Conservation (phyloP, 2,888 invertebrate genomes). For the Didymodactylos carnosus region DNA sequence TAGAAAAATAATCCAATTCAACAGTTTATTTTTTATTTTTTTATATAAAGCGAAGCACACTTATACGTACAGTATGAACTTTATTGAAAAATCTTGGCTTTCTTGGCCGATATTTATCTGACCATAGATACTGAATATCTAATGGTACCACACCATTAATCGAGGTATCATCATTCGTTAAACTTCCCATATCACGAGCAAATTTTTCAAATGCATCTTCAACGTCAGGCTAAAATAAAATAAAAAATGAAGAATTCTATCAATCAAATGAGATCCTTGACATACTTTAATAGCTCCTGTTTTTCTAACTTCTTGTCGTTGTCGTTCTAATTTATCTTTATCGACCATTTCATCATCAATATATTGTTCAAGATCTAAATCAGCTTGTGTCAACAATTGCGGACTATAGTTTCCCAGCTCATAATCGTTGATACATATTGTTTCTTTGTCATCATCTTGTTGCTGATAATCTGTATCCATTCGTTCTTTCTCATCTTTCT, state of each 20-base stretch:
- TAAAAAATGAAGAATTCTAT: too few relatives aligned
- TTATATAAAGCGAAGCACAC: constrained; percentile 24
- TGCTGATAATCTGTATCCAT: neutral
- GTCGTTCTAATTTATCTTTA: neutral
- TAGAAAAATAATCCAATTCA: too few relatives aligned
- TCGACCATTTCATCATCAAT: neutral
- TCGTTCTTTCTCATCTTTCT: too few relatives aligned
- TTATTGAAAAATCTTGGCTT: constrained; percentile 92
- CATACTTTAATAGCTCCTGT: constrained; percentile 18
- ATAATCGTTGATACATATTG: constrained; percentile 1
- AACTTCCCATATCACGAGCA: neutral
- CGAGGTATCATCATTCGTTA: neutral
- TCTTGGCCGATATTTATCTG: constrained; percentile 87
- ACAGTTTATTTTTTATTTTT: too few relatives aligned
- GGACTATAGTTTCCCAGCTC: constrained; percentile 1
- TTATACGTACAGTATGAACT: constrained; percentile 35
- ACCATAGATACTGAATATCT: constrained; percentile 45
- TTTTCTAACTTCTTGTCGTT: neutral
- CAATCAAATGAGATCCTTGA: too few relatives aligned
- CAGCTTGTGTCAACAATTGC: neutral
- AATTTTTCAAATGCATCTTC: constrained; percentile 48
- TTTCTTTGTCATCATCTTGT: neutral
- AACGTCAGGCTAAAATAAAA: too few relatives aligned
- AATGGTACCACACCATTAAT: neutral
- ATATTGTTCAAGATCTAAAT: neutral